phyloP scores from a whole-genome alignment of 2,113 vertebrate species.

The Oreochromis aureus region DNA sequence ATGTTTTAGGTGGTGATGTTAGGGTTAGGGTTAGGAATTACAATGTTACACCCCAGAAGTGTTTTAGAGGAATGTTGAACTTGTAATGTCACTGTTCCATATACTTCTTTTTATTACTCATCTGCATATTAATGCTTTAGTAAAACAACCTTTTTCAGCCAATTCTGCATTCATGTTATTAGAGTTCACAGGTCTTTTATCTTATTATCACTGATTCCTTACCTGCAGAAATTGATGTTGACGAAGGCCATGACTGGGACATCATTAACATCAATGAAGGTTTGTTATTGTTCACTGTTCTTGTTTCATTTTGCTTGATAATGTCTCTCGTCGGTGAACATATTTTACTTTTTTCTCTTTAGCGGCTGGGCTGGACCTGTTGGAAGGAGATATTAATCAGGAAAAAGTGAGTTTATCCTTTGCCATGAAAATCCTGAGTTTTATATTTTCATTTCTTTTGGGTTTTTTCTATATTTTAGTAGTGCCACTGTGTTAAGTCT shows the following conservation, averaged over 20 bases:
- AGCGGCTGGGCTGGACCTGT: slow-evolving; percentile 78
- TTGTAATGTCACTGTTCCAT: background rate
- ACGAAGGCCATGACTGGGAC: slow-evolving; percentile 78
- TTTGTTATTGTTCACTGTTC: slow-evolving; percentile 7
- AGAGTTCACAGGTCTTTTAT: rapidly evolving
- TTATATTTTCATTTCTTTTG: background rate
- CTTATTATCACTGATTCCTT: background rate
- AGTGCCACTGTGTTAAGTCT: background rate
- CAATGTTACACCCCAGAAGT: background rate
- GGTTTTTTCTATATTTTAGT: background rate
- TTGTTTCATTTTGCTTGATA: background rate
- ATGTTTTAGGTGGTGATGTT: background rate
- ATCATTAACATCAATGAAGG: slow-evolving; percentile 85
- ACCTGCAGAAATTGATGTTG: slow-evolving; percentile 74
- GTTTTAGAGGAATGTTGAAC: background rate
- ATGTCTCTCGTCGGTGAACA: background rate
- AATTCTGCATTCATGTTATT: background rate
- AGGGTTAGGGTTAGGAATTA: background rate
- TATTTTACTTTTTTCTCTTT: slow-evolving; percentile 17
- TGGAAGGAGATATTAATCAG: slow-evolving; percentile 83
- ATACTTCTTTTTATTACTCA: background rate
- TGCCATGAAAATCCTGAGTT: background rate
- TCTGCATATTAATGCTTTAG: background rate
- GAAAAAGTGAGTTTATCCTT: slow-evolving; percentile 65
- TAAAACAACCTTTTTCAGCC: background rate